Evolutionary conservation across 2,888 invertebrate species (phyloP), one percentile per base, ranked within the genome.

Genomic region (Andrena dorsata): DNA sequence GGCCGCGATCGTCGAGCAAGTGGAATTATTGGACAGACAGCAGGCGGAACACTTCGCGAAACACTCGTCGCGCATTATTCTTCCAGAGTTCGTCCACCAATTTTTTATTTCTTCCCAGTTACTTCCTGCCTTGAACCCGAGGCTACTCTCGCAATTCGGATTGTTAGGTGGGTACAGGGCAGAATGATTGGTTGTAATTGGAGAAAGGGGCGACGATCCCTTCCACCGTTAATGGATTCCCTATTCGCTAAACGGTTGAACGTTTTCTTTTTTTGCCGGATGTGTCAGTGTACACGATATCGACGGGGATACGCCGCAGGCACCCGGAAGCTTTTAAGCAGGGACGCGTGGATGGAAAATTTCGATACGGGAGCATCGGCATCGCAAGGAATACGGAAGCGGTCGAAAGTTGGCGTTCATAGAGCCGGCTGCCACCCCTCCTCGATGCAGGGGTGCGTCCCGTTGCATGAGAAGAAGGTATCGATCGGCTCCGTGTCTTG

Each of bases 401-500:
- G 71, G 49, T 73, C 64, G 72, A 76, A 82, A 70, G 76, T 61
- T 49, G 70, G 41, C 66, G 68, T 73, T 75, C 64, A 30, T 65
- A 49, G 75, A 71, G 66, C 26, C n/a, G 56, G 73, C 51, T 23
- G 74, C 68, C 63, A 26, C 73, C 72, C 51, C 69, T 72, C 28
- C 51, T 56, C 86, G 73, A 75, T 74, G 51, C 72, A 80, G 80
- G 65, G 80, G 76, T 76, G 82, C 82, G 83, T 82, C 68, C 56
- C 79, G 81, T 84, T 80, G 76, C 84, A 86, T 79, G 69, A 72
- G 82, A 87, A 84, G 83, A 80, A 82, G 53, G 71, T 87, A 87
- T 87, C 87, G 87, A 87, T 87, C 87, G 80, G 30, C 28, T 63
- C 69, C 73, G 64, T 80, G 85, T 83, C 85, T 85, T 81, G 69